phyloP scores from a whole-genome alignment of 1,140 invertebrate genomes.

The Samia ricini region DNA sequence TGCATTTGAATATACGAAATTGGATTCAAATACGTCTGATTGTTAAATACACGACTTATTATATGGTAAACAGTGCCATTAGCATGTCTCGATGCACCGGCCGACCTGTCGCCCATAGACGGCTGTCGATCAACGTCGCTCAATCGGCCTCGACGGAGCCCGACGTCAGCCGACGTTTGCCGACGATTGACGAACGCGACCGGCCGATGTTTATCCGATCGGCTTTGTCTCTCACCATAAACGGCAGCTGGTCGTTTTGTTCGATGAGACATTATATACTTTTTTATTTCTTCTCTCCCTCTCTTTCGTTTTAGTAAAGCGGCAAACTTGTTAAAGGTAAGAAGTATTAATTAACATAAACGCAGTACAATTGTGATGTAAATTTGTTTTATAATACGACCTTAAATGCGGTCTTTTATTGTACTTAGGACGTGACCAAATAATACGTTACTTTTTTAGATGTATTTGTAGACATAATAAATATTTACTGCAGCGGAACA shows the following conservation, averaged over 20 bases:
- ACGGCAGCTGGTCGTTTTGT: constrained; percentile 57
- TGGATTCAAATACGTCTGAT: constrained; percentile 22
- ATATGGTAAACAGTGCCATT: constrained; percentile 68
- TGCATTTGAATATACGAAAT: constrained; percentile 16
- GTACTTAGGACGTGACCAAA: constrained; percentile 4
- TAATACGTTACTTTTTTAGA: background rate
- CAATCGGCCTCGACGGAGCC: constrained; percentile 22
- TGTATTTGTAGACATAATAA: background rate
- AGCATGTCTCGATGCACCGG: constrained; percentile 54
- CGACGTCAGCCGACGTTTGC: constrained; percentile 28
- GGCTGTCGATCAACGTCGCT: constrained; percentile 63
- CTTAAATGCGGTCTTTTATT: constrained; percentile 19
- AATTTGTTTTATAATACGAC: constrained; percentile 14
- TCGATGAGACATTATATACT: constrained; percentile 50
- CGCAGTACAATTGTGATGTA: constrained; percentile 27
- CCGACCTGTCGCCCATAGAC: constrained; percentile 28
- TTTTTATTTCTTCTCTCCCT: constrained; percentile 30
- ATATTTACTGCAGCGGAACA: background rate
- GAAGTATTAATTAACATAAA: constrained; percentile 68
- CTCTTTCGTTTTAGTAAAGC: background rate
- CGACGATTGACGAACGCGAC: constrained; percentile 42
- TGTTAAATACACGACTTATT: constrained; percentile 57
- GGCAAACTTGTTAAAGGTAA: constrained; percentile 40
- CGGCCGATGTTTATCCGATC: constrained; percentile 57
- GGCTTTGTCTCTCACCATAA: constrained; percentile 67